A percentile compares a stretch with the other conserved stretches of the same genome.
phyloP scores from a whole-genome alignment of 2,797 vertebrate species.

The Pangasius sanitwongsei region DNA sequence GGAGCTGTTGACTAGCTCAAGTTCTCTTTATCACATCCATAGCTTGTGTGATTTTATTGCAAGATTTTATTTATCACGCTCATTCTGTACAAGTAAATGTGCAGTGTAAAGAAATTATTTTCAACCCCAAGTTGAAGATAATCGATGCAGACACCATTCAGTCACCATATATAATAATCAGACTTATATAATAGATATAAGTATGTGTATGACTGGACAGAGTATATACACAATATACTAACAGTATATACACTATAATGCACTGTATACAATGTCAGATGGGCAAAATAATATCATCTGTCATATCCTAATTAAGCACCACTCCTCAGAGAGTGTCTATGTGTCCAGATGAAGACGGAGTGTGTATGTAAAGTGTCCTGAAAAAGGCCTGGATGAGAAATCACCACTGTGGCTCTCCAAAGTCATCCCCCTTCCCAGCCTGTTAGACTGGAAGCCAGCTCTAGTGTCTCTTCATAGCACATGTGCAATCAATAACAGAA shows the following conservation, averaged over 20 bases:
- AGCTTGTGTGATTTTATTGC: conserved; percentile 31
- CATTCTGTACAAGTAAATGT: conserved; percentile 1
- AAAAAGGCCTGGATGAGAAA: conserved; percentile 47
- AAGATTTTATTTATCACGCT: neutral
- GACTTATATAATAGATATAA: neutral
- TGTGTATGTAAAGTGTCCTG: conserved; percentile 23
- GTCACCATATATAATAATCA: neutral
- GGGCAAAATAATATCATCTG: conserved; percentile 47
- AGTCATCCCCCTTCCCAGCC: conserved; percentile 34
- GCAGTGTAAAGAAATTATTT: conserved; percentile 1
- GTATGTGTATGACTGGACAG: neutral
- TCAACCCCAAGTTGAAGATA: neutral
- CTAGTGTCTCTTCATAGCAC: conserved; percentile 45
- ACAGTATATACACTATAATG: neutral
- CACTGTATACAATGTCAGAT: neutral
- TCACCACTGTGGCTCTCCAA: conserved; percentile 49
- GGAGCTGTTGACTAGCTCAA: conserved; percentile 48
- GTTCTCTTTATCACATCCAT: conserved; percentile 41
- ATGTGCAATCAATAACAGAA: conserved; percentile 57
- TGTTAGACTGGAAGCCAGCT: conserved; percentile 50
- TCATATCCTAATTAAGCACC: conserved; percentile 49
- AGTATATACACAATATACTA: too few species aligned
- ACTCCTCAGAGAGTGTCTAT: conserved; percentile 36
- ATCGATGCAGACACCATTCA: neutral
- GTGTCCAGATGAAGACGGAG: conserved; percentile 42